Evolutionary conservation across 1,140 invertebrate genomes (phyloP).

Genomic region (Aradophagus sp.): DNA sequence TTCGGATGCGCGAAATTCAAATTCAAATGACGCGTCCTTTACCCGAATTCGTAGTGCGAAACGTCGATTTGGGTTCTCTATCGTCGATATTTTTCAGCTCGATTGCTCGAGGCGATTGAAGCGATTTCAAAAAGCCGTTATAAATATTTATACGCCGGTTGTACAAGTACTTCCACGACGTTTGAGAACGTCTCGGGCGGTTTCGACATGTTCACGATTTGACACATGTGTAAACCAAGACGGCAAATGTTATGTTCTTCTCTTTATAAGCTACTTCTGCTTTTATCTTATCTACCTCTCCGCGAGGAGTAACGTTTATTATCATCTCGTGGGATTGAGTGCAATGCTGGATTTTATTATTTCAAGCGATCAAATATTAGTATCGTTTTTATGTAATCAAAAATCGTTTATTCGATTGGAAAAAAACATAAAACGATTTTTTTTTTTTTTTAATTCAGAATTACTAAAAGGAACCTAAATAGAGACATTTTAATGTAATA

Average conservation of each 20-base stretch:
- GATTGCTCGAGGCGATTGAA: slow-evolving; percentile 4
- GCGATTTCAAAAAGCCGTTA: slow-evolving; percentile 12
- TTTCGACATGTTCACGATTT: slow-evolving; percentile 42
- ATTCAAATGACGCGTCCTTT: too few species aligned
- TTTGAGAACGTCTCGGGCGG: slow-evolving; percentile 26
- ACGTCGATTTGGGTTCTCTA: slow-evolving; percentile 13
- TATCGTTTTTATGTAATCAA: slow-evolving; percentile 6
- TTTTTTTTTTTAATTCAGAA: too few species aligned
- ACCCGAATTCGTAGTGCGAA: too few species aligned
- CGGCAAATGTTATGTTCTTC: slow-evolving; percentile 43
- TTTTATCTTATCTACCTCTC: slow-evolving; percentile 49
- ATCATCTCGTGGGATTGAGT: slow-evolving; percentile 33
- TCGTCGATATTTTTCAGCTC: too few species aligned
- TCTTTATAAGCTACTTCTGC: slow-evolving; percentile 44
- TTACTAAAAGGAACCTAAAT: too few species aligned
- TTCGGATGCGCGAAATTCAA: too few species aligned
- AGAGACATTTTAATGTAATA: too few species aligned
- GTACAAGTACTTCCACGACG: slow-evolving; percentile 29
- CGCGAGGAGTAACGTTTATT: slow-evolving; percentile 27
- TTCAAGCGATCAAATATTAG: slow-evolving; percentile 16
- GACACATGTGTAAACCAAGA: slow-evolving; percentile 50
- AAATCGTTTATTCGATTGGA: too few species aligned
- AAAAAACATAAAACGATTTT: too few species aligned
- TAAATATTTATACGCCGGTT: slow-evolving; percentile 43
- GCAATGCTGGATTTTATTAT: slow-evolving; percentile 26